phyloP scores from a whole-genome alignment of 2,113 vertebrate genomes.

The Muntiacus muntjak region DNA sequence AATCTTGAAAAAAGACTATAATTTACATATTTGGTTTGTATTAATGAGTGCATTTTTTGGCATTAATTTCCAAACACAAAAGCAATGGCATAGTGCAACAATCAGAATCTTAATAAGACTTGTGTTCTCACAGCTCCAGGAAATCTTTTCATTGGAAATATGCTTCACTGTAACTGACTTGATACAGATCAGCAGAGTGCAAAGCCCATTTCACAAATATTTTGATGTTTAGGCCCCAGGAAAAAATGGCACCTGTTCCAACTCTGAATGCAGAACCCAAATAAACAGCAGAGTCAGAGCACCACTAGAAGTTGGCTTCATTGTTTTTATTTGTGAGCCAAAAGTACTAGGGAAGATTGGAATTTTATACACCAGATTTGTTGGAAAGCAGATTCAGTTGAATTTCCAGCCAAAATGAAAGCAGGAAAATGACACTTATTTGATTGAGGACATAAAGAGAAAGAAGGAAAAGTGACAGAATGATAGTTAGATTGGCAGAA shows the following conservation, averaged over 20 bases:
- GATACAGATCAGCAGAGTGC: constrained; percentile 6
- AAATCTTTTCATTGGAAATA: constrained; percentile 24
- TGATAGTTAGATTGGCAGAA: constrained; percentile 53
- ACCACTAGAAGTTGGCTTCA: constrained; percentile 13
- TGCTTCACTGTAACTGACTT: neutral
- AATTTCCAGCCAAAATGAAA: constrained; percentile 52
- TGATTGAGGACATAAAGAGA: constrained; percentile 28
- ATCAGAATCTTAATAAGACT: neutral
- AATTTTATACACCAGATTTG: neutral
- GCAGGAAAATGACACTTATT: constrained; percentile 34
- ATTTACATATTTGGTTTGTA: neutral
- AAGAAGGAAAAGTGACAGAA: constrained; percentile 37
- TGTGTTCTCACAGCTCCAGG: neutral
- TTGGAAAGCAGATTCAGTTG: constrained; percentile 32
- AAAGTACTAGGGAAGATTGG: constrained; percentile 23
- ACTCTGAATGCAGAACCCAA: constrained; percentile 28
- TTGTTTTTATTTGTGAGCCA: constrained; percentile 55
- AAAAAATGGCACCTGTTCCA: constrained; percentile 41
- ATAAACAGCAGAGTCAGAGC: constrained; percentile 42
- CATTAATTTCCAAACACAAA: neutral
- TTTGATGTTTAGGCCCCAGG: constrained; percentile 2
- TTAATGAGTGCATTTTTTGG: neutral
- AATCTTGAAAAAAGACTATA: neutral
- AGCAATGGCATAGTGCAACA: neutral
- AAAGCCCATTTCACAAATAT: constrained; percentile 37